Percentiles rank a stretch among this genome's conserved stretches.
These are phyloP conservation scores for Diogma glabrata DNA, from an alignment of 2,888 invertebrate species.

Conservation along the genomic window DNA sequence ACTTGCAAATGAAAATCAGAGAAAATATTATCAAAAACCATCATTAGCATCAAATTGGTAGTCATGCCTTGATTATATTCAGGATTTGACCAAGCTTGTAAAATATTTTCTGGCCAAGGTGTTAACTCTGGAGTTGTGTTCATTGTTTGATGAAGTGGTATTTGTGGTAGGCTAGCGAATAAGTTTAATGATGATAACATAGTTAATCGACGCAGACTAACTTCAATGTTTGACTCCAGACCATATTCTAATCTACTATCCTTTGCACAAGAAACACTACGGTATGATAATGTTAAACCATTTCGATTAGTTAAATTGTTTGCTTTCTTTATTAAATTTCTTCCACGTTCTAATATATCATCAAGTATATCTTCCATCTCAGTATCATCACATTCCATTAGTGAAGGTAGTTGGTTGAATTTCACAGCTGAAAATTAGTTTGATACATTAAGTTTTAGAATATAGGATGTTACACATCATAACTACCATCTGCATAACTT, in stretches of 20 bases:
- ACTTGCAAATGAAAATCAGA: slow-evolving; percentile 48
- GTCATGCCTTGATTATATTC: slow-evolving; percentile 37
- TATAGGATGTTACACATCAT: background rate
- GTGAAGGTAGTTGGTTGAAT: slow-evolving; percentile 44
- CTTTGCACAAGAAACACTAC: slow-evolving; percentile 53
- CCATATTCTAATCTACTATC: slow-evolving; percentile 71
- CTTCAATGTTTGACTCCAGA: slow-evolving; percentile 65
- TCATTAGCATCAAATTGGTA: slow-evolving; percentile 50
- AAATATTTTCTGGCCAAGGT: slow-evolving; percentile 36
- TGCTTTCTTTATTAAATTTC: slow-evolving; percentile 44
- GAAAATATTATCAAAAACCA: slow-evolving; percentile 58
- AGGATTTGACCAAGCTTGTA: slow-evolving; percentile 40
- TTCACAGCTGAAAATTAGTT: slow-evolving; percentile 1
- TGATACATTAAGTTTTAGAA: background rate
- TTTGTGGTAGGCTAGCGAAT: slow-evolving; percentile 34
- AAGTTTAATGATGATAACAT: slow-evolving; percentile 44
- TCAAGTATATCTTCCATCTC: slow-evolving; percentile 69
- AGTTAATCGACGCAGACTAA: slow-evolving; percentile 56
- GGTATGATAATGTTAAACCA: slow-evolving; percentile 8
- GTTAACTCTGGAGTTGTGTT: slow-evolving; percentile 31
- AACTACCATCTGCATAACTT: slow-evolving; percentile 18
- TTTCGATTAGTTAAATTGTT: slow-evolving; percentile 16
- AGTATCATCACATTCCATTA: slow-evolving; percentile 71
- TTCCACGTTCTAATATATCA: slow-evolving; percentile 49
- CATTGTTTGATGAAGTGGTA: slow-evolving; percentile 31